phyloP scores from a whole-genome alignment of 2,888 invertebrate species.

The Ecliptopera silaceata region DNA sequence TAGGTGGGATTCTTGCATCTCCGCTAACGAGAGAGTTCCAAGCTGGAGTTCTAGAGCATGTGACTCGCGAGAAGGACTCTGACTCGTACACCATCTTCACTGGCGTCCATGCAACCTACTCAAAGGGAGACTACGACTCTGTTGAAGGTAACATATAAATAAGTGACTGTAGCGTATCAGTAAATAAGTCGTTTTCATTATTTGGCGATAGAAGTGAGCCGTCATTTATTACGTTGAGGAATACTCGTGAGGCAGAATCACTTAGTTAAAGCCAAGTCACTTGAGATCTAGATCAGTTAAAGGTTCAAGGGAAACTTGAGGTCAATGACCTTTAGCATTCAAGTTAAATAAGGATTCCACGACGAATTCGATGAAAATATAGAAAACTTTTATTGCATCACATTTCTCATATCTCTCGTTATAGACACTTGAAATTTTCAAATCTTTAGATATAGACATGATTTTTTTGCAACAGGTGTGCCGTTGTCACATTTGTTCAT shows the following conservation, averaged over 20 bases:
- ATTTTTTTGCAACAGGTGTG: conserved; percentile 7
- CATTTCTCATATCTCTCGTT: background rate
- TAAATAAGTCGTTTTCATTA: too few relatives aligned
- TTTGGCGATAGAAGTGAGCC: too few relatives aligned
- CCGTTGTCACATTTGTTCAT: conserved; percentile 18
- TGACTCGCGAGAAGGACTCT: conserved; percentile 10
- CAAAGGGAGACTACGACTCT: conserved; percentile 46
- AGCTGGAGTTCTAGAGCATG: conserved; percentile 29
- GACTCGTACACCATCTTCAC: conserved; percentile 34
- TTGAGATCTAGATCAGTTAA: too few relatives aligned
- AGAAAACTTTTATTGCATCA: background rate
- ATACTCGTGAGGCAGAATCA: too few relatives aligned
- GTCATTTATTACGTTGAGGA: too few relatives aligned
- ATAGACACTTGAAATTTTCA: too few relatives aligned
- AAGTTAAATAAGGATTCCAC: too few relatives aligned
- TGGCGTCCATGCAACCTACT: conserved; percentile 46
- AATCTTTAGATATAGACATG: too few relatives aligned
- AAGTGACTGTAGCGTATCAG: too few relatives aligned
- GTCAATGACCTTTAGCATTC: background rate
- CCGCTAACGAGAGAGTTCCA: conserved; percentile 37
- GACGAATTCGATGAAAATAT: too few relatives aligned
- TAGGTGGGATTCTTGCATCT: conserved; percentile 46
- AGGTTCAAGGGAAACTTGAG: too few relatives aligned
- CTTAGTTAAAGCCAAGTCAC: too few relatives aligned
- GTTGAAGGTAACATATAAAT: conserved; percentile 41